phyloP scores from a whole-genome alignment of 2,888 invertebrate genomes.

The Acleris laterana region DNA sequence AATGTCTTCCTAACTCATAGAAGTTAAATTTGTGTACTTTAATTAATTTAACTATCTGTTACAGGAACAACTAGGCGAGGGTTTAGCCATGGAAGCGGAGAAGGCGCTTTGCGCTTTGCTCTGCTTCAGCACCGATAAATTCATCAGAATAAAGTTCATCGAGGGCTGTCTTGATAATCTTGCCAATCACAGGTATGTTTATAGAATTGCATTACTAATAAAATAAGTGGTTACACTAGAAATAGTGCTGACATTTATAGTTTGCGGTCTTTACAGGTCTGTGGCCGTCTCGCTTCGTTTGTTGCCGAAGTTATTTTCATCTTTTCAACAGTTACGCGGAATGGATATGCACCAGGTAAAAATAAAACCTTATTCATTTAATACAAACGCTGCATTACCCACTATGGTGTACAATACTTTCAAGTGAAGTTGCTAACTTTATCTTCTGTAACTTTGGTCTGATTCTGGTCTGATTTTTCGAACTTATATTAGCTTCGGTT shows the following conservation, averaged over 20 bases:
- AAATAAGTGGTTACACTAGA: neutral
- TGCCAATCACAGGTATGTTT: conserved; percentile 88
- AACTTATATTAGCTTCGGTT: too few relatives aligned
- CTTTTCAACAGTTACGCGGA: conserved; percentile 94
- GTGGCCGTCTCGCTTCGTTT: conserved; percentile 95
- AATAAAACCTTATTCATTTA: too few relatives aligned
- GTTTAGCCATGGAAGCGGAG: conserved; percentile 96
- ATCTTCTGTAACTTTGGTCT: too few relatives aligned
- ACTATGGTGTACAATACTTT: too few relatives aligned
- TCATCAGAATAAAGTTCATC: conserved; percentile 96
- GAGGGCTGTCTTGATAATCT: conserved; percentile 97
- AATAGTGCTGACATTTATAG: neutral
- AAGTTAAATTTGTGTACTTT: neutral
- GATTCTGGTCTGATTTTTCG: too few relatives aligned
- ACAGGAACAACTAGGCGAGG: conserved; percentile 93
- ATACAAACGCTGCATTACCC: too few relatives aligned
- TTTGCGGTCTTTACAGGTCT: conserved; percentile 82
- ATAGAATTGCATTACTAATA: conserved; percentile 5
- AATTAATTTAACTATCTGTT: conserved; percentile 39
- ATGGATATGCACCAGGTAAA: conserved; percentile 92
- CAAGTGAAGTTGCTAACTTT: too few relatives aligned
- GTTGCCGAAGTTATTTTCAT: conserved; percentile 94
- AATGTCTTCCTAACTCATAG: too few relatives aligned
- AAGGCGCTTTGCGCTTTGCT: conserved; percentile 95
- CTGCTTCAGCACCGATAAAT: conserved; percentile 95